These are phyloP conservation scores for Heterodera carotae DNA, from an alignment of 1,140 invertebrate species.

Conservation along the genomic window DNA sequence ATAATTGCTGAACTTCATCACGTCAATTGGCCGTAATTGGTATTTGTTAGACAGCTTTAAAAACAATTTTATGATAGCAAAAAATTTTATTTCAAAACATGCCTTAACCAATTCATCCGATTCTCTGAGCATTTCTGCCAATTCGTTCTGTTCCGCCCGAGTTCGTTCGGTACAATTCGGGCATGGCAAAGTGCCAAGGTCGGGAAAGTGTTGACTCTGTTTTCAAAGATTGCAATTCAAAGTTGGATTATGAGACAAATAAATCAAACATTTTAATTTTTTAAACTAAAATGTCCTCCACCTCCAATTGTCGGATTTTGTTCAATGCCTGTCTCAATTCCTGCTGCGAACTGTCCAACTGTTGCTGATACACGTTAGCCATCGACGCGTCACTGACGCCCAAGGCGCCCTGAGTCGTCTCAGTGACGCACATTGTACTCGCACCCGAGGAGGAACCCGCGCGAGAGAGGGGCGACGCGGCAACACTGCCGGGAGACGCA, in stretches of 20 bases:
- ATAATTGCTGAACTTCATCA: constrained; percentile 19
- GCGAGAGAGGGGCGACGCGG: not conserved
- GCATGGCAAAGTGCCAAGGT: constrained; percentile 32
- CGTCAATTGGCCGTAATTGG: constrained; percentile 35
- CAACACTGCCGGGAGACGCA: not conserved
- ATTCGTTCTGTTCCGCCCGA: constrained; percentile 36
- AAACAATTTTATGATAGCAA: not conserved
- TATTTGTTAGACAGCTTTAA: constrained; percentile 35
- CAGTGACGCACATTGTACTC: not conserved
- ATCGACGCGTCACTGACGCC: not conserved
- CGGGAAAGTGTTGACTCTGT: constrained; percentile 31
- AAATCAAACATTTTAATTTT: constrained; percentile 9
- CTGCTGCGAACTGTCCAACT: not conserved
- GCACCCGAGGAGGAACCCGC: not conserved
- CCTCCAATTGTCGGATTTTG: constrained; percentile 26
- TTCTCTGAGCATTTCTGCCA: constrained; percentile 37
- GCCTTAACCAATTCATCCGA: constrained; percentile 29
- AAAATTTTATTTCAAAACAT: constrained; percentile 19
- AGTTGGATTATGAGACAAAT: no score
- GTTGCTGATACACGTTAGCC: not conserved
- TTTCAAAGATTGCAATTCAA: no score
- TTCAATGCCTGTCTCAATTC: constrained; percentile 5
- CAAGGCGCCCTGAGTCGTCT: not conserved
- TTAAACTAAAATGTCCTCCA: not conserved
- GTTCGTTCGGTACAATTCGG: constrained; percentile 19